phyloP scores from a whole-genome alignment of 2,113 vertebrate genomes.

The Proteles cristata region DNA sequence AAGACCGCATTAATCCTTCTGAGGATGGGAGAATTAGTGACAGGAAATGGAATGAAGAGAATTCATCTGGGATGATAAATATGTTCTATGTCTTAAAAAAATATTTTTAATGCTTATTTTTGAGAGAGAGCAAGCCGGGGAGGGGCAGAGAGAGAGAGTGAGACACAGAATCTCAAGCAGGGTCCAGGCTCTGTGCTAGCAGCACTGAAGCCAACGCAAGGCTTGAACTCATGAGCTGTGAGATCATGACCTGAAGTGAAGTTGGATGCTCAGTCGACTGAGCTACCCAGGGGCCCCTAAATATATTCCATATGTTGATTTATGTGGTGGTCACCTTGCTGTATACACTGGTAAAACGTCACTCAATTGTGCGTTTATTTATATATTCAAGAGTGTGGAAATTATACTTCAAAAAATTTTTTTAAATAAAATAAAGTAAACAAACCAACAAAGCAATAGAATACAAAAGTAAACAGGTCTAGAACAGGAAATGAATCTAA shows the following conservation, averaged over 20 bases:
- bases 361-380: neutral
- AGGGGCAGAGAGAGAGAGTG: no score
- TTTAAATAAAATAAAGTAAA: neutral
- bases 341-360: neutral
- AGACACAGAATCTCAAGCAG: no score
- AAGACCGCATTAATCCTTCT: neutral
- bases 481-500: neutral
- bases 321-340: neutral
- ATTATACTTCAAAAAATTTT: neutral
- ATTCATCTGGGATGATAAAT: neutral
- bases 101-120: no score
- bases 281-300: no score
- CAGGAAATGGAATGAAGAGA: neutral
- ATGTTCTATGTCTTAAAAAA: neutral
- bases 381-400: neutral
- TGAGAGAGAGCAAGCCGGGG: no score
- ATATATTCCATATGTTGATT: neutral
- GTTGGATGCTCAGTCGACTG: no score
- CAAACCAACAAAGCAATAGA: neutral
- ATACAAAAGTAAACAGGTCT: neutral
- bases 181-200: no score
- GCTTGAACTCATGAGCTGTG: no score
- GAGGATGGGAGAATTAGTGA: neutral
- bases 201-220: no score
- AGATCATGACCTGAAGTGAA: no score